Evolutionary conservation across 2,797 vertebrate species (phyloP), one percentile per base, ranked within the genome.

Genomic region (Sciurus carolinensis): DNA sequence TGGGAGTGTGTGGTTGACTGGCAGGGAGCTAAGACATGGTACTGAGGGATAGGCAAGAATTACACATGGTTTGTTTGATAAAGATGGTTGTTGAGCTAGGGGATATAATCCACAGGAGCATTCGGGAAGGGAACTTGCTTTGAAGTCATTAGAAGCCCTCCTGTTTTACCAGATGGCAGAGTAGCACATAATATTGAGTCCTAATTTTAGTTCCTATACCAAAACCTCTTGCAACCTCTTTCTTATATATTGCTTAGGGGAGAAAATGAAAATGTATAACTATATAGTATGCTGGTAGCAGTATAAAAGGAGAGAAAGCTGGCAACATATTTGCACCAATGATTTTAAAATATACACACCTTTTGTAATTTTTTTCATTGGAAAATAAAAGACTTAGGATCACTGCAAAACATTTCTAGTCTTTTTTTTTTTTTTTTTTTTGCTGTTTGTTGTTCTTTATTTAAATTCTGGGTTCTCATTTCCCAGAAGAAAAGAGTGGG

Each of bases 331-430:
- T 93, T 20, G 67, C 17, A 73, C 15, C 9, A 91, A 50, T 12
- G 80, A 47, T 42, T 77, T 80, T 15, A 87, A 93, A 85, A n/a
- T 59, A 47, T 24, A 39, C 14, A 83, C 4, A 83, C 7, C 24
- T 17, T 80, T 79, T 57, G 3, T 90, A 66, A 42, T 42, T 18
- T 92, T 92, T 79, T 93, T 91, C 26, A 52, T 87, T 90, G n/a
- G 81, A 75, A 84, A 87, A 66, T 30, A 75, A 57, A 77, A 91
- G 67, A 86, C 5, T 67, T 18, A 76, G 2, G 42, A 28, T 64
- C 26, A 36, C 2, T 88, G 20, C 47, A 47, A 86, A 79, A 69
- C 22, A 24, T 73, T 90, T 75, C 17, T 75, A 30, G n/a, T 81
- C 50, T 59, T 39, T 39, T 39, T 39, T 39, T 39, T 39, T 39